Evolutionary conservation across 2,113 vertebrate species (phyloP), one percentile per base, ranked within the genome.

Genomic region (Oostethus manadensis): DNA sequence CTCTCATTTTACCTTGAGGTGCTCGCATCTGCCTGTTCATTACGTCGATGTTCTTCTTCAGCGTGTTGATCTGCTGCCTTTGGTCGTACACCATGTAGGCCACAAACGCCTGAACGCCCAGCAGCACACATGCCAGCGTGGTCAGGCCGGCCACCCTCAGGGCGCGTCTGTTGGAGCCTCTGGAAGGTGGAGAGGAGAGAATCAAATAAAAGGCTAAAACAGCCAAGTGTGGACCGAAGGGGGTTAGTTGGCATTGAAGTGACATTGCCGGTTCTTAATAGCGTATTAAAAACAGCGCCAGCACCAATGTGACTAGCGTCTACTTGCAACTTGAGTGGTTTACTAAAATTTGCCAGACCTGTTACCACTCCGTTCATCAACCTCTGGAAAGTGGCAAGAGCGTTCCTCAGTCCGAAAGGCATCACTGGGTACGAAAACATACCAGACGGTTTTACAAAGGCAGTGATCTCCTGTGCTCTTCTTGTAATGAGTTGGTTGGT

Each of bases 81-180:
- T 99, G 96, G 73, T 85, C 77, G 60, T 91, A 90, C 53, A 96
- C 78, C 56, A 92, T 92, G 89, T 92, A 95, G 64, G 90, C 29
- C 0, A 93, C 94, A 79, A 94, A 89, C 4, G 91, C 93, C 87
- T 98, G 95, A 71, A 94, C 92, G 0, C 82, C 93, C 10, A 99
- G 67, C 26, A 98, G 92, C 78, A 98, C 71, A 8, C 89, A 90
- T 5, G 88, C 92, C 81, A 98, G 84, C 60, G 95, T 76, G 0
- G 94, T 93, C 53, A 95, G 67, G 0, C 88, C 81, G 0, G 93
- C 90, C 14, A 94, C 71, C 71, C 87, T 77, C 0, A 89, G 65
- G 35, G 85, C 90, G 1, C 73, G 85, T 11, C 78, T 79, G 66
- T 89, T 82, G 0, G 58, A 86, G 17, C 68, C 51, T 23, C 87